Evolutionary conservation across 2,797 vertebrate species (phyloP).

Genomic region (Neosilurus hyrtlii): DNA sequence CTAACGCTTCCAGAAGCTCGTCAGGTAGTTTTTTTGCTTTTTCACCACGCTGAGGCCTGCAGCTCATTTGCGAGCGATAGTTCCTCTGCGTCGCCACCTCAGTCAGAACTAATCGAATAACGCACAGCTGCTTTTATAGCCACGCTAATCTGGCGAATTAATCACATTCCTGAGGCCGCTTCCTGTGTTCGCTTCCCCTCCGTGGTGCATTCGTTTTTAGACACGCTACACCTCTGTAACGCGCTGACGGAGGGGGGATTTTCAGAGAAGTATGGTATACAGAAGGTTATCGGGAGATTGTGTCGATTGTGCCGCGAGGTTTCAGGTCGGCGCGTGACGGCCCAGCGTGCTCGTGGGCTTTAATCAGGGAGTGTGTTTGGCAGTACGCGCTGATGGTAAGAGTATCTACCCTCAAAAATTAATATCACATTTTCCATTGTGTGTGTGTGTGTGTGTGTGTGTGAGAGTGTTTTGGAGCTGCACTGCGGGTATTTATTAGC

Average conservation of each 20-base stretch:
- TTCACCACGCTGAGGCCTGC: conserved; percentile 13
- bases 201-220: conserved; percentile 34
- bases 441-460: conserved; percentile 27
- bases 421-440: conserved; percentile 37
- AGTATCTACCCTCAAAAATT: conserved; percentile 39
- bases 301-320: conserved; percentile 33
- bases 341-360: conserved; percentile 48
- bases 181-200: conserved; percentile 49
- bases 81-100: conserved; percentile 39
- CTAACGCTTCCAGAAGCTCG: neutral
- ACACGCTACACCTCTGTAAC: conserved; percentile 40
- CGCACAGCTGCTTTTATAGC: conserved; percentile 39
- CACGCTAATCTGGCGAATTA: conserved; percentile 52
- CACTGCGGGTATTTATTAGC: conserved; percentile 12
- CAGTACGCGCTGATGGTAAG: conserved; percentile 46
- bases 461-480: conserved; percentile 2
- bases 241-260: neutral
- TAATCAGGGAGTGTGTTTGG: conserved; percentile 50
- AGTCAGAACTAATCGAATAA: conserved; percentile 53
- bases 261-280: conserved; percentile 30
- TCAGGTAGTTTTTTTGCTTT: neutral
- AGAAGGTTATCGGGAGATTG: conserved; percentile 47
- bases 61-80: conserved; percentile 39
- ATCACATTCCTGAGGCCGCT: conserved; percentile 48
- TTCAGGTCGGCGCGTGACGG: conserved; percentile 39